A percentile compares a stretch with the other conserved stretches of the same genome.
These are phyloP conservation scores for Dendronephthya gigantea DNA, from an alignment of 64 coral and sea anemone genomes.

Conservation along the genomic window DNA sequence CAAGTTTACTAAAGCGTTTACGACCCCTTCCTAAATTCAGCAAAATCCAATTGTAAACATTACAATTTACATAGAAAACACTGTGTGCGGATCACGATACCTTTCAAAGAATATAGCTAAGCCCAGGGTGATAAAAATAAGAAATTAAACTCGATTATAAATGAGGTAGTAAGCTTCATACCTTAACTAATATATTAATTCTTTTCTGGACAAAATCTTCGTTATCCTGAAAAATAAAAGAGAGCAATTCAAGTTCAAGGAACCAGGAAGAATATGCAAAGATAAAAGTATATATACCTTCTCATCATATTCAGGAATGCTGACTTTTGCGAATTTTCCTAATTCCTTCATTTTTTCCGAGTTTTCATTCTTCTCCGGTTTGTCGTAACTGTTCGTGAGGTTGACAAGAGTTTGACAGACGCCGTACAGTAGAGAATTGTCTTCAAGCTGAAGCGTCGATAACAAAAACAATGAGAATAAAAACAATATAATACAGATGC, in stretches of 20 bases:
- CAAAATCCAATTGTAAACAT: too few species aligned
- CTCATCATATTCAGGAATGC: conserved; percentile 69
- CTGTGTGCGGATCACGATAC: too few species aligned
- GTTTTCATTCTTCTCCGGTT: conserved; percentile 56
- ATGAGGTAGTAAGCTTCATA: not conserved
- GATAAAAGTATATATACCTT: conserved; percentile 49
- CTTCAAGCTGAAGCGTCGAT: conserved; percentile 62
- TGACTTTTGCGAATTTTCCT: conserved; percentile 87
- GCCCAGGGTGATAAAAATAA: not conserved
- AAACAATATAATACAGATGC: too few species aligned
- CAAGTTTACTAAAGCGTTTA: conserved; percentile 67
- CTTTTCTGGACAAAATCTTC: conserved; percentile 78
- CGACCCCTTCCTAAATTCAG: conserved; percentile 52
- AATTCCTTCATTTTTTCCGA: conserved; percentile 94
- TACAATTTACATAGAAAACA: too few species aligned
- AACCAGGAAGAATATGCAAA: not conserved
- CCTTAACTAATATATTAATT: conserved; percentile 75
- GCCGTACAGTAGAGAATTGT: conserved; percentile 73
- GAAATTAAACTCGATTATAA: not conserved
- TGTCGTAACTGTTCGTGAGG: conserved; percentile 84
- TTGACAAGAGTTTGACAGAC: conserved; percentile 94
- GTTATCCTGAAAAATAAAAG: conserved; percentile 57
- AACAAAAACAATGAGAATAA: not conserved
- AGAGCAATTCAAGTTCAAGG: not conserved
- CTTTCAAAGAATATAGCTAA: too few species aligned